Evolutionary conservation across 1,140 invertebrate species (phyloP).

Genomic region (Papilio polyxenes): DNA sequence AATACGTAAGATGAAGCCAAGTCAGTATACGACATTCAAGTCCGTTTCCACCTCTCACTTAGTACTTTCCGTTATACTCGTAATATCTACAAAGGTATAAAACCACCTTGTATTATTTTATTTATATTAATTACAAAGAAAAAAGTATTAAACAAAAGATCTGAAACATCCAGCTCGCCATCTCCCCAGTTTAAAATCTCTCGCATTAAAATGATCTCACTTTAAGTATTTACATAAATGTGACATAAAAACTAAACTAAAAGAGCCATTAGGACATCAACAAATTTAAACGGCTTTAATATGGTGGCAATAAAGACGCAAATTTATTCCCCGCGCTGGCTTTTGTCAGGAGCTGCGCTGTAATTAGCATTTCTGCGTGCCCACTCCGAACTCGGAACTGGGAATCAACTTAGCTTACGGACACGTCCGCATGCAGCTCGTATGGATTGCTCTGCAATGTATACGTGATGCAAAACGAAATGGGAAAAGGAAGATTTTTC

Average conservation of each 20-base stretch:
- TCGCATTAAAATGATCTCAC: slow-evolving; percentile 8
- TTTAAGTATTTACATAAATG: slow-evolving; percentile 25
- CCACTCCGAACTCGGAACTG: background rate
- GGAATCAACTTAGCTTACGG: slow-evolving; percentile 14
- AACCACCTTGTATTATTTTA: background rate
- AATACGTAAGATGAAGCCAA: no score
- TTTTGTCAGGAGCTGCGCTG: background rate
- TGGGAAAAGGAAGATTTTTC: background rate
- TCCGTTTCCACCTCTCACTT: no score
- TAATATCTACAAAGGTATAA: background rate
- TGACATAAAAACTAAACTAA: slow-evolving; percentile 25
- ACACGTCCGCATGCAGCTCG: slow-evolving; percentile 4
- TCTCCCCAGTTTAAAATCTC: background rate
- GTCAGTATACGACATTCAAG: no score
- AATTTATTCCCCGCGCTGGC: slow-evolving; percentile 18
- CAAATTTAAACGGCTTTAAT: slow-evolving; percentile 24
- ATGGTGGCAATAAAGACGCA: slow-evolving; percentile 26
- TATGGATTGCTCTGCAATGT: background rate
- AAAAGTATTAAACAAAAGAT: background rate
- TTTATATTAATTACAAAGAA: background rate
- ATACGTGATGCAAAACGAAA: background rate
- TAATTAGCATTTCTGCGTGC: slow-evolving; percentile 20
- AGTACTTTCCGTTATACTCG: no score
- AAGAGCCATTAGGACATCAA: slow-evolving; percentile 27
- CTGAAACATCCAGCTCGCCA: background rate